Evolutionary conservation across 2,888 invertebrate species (phyloP).

Genomic region (Ichneumoninae sp.): DNA sequence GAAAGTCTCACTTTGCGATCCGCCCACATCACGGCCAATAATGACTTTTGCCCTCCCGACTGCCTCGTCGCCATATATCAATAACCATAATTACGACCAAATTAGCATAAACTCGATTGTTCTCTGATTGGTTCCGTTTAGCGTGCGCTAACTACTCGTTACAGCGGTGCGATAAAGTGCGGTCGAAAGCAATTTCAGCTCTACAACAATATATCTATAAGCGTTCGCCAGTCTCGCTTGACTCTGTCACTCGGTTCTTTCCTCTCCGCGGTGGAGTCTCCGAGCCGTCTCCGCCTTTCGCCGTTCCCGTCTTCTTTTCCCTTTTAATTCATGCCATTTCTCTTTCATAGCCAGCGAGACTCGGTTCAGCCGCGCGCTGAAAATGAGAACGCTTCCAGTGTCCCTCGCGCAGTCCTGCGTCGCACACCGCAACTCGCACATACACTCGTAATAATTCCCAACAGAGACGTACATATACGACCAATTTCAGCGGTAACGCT

Average conservation of each 20-base stretch:
- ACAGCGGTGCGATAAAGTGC: constrained; percentile 69
- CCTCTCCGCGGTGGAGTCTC: background rate
- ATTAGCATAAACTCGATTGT: constrained; percentile 71
- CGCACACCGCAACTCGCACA: background rate
- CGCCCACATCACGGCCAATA: background rate
- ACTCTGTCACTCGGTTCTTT: background rate
- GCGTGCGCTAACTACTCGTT: constrained; percentile 60
- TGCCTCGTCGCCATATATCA: background rate
- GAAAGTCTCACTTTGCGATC: background rate
- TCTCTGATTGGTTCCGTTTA: constrained; percentile 66
- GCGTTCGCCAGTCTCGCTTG: background rate
- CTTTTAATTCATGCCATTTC: constrained; percentile 15
- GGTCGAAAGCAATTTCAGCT: constrained; percentile 67
- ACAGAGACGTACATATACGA: background rate
- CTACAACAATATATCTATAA: constrained; percentile 7
- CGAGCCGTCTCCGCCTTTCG: constrained; percentile 13
- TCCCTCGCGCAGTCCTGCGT: background rate
- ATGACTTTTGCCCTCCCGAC: background rate
- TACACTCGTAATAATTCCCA: background rate
- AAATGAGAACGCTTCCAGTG: constrained; percentile 4
- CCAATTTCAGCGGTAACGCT: constrained; percentile 2
- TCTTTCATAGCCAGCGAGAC: constrained; percentile 11
- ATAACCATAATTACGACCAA: constrained; percentile 32
- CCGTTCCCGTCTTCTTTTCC: background rate
- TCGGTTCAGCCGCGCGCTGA: background rate